phyloP scores from a whole-genome alignment of 2,113 vertebrate genomes.

The Stomatorhinus ivindoensis region DNA sequence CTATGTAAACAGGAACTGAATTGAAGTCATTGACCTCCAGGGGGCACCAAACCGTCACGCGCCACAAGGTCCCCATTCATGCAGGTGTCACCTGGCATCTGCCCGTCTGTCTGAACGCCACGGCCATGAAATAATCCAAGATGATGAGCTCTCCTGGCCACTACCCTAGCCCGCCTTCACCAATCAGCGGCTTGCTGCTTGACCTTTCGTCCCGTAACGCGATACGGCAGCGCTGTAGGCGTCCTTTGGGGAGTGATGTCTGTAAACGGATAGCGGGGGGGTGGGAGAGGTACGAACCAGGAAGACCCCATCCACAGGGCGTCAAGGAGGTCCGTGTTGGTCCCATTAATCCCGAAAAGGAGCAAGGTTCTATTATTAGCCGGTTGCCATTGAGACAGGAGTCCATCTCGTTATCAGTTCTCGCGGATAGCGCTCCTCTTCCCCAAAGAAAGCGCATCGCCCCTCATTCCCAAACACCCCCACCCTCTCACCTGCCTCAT shows the following conservation, averaged over 20 bases:
- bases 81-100: neutral
- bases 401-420: neutral
- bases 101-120: neutral
- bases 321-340: neutral
- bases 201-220: neutral
- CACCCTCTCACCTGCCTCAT: neutral
- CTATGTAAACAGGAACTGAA: neutral
- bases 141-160: neutral
- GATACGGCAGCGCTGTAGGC: neutral
- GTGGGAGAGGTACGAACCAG: neutral
- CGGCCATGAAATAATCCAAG: too few species aligned
- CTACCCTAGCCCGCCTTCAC: neutral
- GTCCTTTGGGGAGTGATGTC: neutral
- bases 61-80: neutral
- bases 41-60: neutral
- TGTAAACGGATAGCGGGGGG: conserved; percentile 2
- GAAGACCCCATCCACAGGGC: neutral
- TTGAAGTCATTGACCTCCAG: neutral
- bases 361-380: neutral
- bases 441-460: neutral
- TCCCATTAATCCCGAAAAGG: neutral
- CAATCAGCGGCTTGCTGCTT: neutral
- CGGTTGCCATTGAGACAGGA: neutral
- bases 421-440: neutral
- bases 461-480: neutral